phyloP scores from a whole-genome alignment of 1,140 invertebrate species.

The Aporrectodea caliginosa region DNA sequence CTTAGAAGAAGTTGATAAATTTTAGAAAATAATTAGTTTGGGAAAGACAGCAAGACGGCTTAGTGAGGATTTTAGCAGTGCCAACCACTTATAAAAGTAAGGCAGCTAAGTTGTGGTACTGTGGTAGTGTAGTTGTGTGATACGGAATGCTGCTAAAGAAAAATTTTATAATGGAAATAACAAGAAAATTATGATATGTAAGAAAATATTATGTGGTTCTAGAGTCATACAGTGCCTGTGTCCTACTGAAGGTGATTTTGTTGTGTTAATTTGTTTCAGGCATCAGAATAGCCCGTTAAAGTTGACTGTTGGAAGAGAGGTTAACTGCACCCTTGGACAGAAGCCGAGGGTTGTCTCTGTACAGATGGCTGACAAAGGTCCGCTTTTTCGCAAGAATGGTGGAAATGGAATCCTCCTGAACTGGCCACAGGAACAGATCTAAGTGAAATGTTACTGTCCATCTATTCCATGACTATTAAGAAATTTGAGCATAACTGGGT shows the following conservation, averaged over 20 bases:
- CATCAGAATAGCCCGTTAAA: constrained; percentile 7
- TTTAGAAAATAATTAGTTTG: too few relatives aligned
- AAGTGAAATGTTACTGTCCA: too few relatives aligned
- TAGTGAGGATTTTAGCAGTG: too few relatives aligned
- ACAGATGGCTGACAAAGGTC: background rate
- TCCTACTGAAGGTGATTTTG: background rate
- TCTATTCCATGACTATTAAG: too few relatives aligned
- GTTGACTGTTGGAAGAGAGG: background rate
- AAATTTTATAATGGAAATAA: background rate
- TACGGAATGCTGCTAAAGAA: background rate
- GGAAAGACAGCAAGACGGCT: too few relatives aligned
- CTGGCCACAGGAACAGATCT: constrained; percentile 17
- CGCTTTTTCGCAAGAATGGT: constrained; percentile 5
- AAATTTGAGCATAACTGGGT: too few relatives aligned
- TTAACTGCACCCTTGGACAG: constrained; percentile 1
- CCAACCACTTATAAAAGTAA: too few relatives aligned
- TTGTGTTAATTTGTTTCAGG: background rate
- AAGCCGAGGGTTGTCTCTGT: constrained; percentile 10
- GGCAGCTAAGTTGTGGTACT: too few relatives aligned
- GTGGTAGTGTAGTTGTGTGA: background rate
- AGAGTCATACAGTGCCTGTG: too few relatives aligned
- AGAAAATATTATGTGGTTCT: background rate
- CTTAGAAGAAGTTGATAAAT: too few relatives aligned
- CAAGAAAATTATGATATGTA: background rate
- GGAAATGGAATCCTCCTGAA: background rate